These are phyloP conservation scores for Druon quercuslanigerum DNA, from an alignment of 1,140 invertebrate species.

Conservation along the genomic window DNA sequence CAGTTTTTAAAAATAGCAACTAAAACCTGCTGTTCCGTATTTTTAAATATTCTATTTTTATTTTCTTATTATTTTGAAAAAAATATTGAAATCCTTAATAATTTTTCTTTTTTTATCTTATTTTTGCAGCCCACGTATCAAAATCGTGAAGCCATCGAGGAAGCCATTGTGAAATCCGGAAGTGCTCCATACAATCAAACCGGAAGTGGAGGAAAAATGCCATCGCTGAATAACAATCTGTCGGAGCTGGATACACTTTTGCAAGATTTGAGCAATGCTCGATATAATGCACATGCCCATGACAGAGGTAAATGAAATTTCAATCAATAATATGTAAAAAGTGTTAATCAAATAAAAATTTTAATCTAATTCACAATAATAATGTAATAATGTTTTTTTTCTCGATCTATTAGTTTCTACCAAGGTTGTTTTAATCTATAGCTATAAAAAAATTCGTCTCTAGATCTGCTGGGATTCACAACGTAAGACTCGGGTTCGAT, in stretches of 20 bases:
- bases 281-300: slow-evolving; percentile 77
- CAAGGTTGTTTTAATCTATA: no score
- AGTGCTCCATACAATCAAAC: slow-evolving; percentile 55
- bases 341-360: neutral
- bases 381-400: no score
- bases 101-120: slow-evolving; percentile 51
- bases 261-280: slow-evolving; percentile 91
- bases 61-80: neutral
- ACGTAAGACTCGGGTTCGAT: no score
- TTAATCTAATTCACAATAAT: no score
- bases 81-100: neutral
- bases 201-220: slow-evolving; percentile 68
- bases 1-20: no score
- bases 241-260: slow-evolving; percentile 94
- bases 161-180: slow-evolving; percentile 73
- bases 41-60: no score
- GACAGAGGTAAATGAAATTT: slow-evolving; percentile 63
- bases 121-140: slow-evolving; percentile 80
- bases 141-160: slow-evolving; percentile 79
- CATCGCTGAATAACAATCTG: slow-evolving; percentile 85
- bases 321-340: slow-evolving; percentile 24
- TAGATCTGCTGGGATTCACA: no score
- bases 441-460: no score
- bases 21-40: no score
- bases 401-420: no score